These are phyloP conservation scores for Gastrophysa polygoni DNA, from an alignment of 2,888 invertebrate genomes.

Conservation along the genomic window DNA sequence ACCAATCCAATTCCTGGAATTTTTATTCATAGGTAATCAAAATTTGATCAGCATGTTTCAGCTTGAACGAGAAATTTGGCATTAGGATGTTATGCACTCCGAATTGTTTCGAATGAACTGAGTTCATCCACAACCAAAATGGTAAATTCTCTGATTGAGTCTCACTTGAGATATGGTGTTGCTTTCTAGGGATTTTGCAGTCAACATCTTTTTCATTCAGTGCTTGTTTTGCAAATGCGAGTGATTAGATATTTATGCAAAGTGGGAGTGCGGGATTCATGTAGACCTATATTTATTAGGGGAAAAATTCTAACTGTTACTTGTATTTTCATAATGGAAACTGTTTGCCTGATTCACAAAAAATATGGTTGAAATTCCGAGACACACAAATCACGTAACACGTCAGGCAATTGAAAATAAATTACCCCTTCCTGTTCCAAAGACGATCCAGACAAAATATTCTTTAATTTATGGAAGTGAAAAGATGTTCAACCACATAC, in stretches of 20 bases:
- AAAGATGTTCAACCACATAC: neutral
- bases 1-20: neutral
- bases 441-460: too few species aligned
- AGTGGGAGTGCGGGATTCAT: neutral
- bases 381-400: neutral
- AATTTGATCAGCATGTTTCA: neutral
- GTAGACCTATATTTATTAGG: neutral
- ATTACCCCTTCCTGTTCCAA: neutral
- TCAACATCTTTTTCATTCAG: neutral
- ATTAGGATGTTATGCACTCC: neutral
- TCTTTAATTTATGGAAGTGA: too few species aligned
- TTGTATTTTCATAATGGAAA: conserved; percentile 2
- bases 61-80: neutral
- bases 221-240: conserved; percentile 9
- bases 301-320: neutral
- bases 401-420: neutral
- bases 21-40: neutral
- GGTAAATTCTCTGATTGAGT: neutral
- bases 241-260: neutral
- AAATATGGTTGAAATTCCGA: neutral
- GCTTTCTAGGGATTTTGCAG: conserved; percentile 2
- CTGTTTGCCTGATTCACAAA: neutral
- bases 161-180: neutral
- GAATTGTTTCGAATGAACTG: neutral
- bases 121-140: conserved; percentile 1